Base-by-base conservation (phyloP, 2,888 invertebrate genomes). In the Homarus gammarus region DNA sequence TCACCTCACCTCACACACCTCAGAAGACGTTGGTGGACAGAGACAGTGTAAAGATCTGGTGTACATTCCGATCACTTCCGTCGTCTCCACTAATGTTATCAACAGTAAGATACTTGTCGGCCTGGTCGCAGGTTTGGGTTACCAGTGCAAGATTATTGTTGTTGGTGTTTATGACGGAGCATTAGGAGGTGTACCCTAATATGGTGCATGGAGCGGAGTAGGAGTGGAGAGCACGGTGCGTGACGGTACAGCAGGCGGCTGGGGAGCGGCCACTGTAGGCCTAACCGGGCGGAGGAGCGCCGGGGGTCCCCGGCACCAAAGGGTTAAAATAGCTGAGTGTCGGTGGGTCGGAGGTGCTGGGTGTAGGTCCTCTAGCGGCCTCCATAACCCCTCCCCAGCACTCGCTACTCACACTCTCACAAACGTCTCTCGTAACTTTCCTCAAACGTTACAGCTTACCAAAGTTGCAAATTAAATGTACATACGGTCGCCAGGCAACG, bases 281-380 rank as follows among this genome's bases (percentile, higher is more conserved):
- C 86, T 83, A 83, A 78, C 90, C 78, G 70, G 61, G 64, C 44
- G 38, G 79, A 79, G 56, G 33, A 36, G 84, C 83, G 88, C 64
- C 64, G 79, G 89, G 78, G 81, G 87, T 75, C 61, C 73, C 36
- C 40, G 87, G 82, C 87, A 79, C 75, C 87, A 87, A 87, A 87
- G 87, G 87, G 87, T 87, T 87, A 75, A 87, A 87, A 87, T 87
- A 87, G 87, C 82, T 61, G 82, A 75, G 82, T 83, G 87, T 64
- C 61, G 82, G 82, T 49, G 40, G 73, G 75, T n/a, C 51, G 75
- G 64, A 40, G 72, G 72, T 72, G 70, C 36, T 79, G 38, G n/a
- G 33, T 72, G 72, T 49, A 49, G n/a, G 51, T 27, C 36, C 38
- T 22, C 61, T 31, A 61, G 38, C 64, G 38, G n/a, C 56, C n/a